phyloP scores from a whole-genome alignment of 2,113 vertebrate species.

The Holacanthus passer region DNA sequence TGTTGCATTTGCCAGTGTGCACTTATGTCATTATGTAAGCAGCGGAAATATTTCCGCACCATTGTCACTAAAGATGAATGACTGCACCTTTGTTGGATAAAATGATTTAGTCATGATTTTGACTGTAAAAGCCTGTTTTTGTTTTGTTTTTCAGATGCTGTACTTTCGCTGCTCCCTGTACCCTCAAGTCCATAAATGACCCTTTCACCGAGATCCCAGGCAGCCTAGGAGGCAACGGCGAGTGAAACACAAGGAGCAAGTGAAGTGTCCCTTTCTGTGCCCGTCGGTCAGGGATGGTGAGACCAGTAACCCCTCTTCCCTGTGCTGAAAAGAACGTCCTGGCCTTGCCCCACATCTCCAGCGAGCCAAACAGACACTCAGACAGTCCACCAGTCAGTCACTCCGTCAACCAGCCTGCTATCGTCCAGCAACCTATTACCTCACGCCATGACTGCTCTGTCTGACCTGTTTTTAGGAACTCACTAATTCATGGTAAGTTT shows the following conservation, averaged over 20 bases:
- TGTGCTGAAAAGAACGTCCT: conserved; percentile 62
- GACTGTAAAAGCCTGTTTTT: conserved; percentile 5
- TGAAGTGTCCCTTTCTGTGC: conserved; percentile 51
- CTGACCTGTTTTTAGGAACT: conserved; percentile 77
- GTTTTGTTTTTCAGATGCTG: conserved; percentile 80
- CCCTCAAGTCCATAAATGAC: conserved; percentile 70
- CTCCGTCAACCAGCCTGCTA: conserved; percentile 62
- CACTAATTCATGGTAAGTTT: conserved; percentile 86
- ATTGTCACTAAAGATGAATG: not conserved
- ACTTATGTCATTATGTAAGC: not conserved
- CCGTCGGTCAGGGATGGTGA: conserved; percentile 83
- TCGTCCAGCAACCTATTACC: conserved; percentile 76
- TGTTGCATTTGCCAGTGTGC: not conserved
- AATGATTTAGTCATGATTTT: not conserved
- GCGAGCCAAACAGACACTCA: conserved; percentile 48
- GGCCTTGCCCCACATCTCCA: conserved; percentile 42
- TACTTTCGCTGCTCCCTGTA: conserved; percentile 54
- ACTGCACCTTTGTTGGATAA: not conserved
- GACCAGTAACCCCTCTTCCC: conserved; percentile 61
- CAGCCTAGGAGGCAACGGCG: conserved; percentile 59
- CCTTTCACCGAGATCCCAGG: conserved; percentile 55
- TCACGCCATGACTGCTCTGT: conserved; percentile 82
- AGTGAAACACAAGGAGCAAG: conserved; percentile 31
- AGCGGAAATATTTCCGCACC: not conserved
- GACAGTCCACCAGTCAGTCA: conserved; percentile 54